These are phyloP conservation scores for Narcine bancroftii DNA, from an alignment of 2,113 vertebrate genomes.

Conservation along the genomic window DNA sequence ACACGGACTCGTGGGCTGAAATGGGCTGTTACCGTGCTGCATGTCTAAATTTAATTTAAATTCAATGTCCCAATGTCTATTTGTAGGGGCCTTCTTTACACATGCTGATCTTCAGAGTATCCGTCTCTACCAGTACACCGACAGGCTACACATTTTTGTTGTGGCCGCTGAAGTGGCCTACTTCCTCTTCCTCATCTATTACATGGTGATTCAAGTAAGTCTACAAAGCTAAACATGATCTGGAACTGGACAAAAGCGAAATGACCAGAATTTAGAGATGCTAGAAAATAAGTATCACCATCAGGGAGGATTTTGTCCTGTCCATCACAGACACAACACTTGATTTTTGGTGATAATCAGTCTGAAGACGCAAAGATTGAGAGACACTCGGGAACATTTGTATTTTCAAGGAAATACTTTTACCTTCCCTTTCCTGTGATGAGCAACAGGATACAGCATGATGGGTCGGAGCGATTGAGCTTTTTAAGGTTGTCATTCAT, in stretches of 20 bases:
- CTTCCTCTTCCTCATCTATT: slow-evolving; percentile 82
- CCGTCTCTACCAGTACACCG: slow-evolving; percentile 75
- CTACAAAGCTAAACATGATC: background rate
- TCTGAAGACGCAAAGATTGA: too few relatives aligned
- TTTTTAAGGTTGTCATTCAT: background rate
- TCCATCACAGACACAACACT: background rate
- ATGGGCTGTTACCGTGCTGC: too few relatives aligned
- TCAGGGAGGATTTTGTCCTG: background rate
- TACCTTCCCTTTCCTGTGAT: background rate
- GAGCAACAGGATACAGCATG: background rate
- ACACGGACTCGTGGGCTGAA: too few relatives aligned
- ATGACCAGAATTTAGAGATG: background rate
- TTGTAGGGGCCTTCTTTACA: slow-evolving; percentile 75
- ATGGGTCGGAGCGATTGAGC: background rate
- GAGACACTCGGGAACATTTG: background rate
- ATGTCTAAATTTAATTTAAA: too few relatives aligned
- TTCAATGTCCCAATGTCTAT: background rate
- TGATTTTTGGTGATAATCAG: background rate
- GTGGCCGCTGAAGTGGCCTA: slow-evolving; percentile 76
- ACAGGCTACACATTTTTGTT: slow-evolving; percentile 78
- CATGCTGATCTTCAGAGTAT: slow-evolving; percentile 68
- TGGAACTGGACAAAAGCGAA: background rate
- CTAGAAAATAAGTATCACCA: too few relatives aligned
- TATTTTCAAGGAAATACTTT: background rate
- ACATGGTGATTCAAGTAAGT: slow-evolving; percentile 83